Evolutionary conservation across 1,140 invertebrate species (phyloP).

Genomic region (Frieseomelitta varia): DNA sequence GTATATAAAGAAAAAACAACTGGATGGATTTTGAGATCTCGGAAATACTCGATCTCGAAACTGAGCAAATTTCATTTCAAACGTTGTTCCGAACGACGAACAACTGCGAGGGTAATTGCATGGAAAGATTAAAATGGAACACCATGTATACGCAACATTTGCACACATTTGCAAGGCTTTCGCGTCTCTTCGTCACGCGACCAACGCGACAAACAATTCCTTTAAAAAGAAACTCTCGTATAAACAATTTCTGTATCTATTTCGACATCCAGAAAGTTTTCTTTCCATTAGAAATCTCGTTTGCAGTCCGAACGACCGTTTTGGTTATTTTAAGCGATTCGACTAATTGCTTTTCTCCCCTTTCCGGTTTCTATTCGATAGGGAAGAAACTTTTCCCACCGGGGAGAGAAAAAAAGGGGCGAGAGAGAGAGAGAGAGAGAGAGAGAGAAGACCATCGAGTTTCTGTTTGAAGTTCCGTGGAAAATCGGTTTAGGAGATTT

Average conservation of each 20-base stretch:
- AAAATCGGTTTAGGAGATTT: constrained; percentile 46
- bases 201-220: not conserved
- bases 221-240: not conserved
- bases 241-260: not conserved
- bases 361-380: not conserved
- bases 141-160: no score
- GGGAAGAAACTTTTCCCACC: not conserved
- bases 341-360: constrained; percentile 19
- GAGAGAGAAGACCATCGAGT: not conserved
- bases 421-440: no score
- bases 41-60: no score
- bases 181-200: not conserved
- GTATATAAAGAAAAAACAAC: no score
- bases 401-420: not conserved
- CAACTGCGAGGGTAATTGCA: no score
- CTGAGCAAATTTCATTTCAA: no score
- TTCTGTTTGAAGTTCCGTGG: not conserved
- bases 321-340: constrained; percentile 8
- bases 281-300: not conserved
- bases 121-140: no score
- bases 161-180: not conserved
- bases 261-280: no score
- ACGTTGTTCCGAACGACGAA: no score
- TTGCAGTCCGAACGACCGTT: not conserved
- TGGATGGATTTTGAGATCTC: no score